Evolutionary conservation across 2,888 invertebrate genomes (phyloP).

Genomic region (Phyllotreta cruciferae): DNA sequence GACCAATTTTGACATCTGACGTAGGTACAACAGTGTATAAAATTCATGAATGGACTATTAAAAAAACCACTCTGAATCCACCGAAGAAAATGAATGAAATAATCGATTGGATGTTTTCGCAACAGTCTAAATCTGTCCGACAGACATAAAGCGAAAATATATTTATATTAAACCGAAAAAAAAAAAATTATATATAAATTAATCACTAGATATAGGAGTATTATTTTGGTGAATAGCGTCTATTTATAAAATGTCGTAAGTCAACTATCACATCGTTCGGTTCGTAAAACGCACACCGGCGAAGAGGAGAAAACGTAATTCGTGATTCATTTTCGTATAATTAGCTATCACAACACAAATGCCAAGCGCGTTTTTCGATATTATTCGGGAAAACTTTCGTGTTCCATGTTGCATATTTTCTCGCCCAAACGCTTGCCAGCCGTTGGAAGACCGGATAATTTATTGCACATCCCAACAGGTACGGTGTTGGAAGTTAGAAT

Average conservation of each 20-base stretch:
- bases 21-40: no score
- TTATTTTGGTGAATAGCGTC: background rate
- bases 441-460: background rate
- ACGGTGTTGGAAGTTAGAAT: background rate
- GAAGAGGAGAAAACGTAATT: constrained; percentile 2
- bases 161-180: no score
- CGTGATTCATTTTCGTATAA: constrained; percentile 6
- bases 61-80: no score
- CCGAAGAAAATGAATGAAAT: no score
- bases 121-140: no score
- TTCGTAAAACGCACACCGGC: no score
- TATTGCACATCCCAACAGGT: background rate
- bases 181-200: no score
- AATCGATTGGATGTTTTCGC: no score
- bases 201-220: background rate
- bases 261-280: background rate
- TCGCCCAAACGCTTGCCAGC: constrained; percentile 2
- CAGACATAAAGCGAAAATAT: no score
- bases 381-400: background rate
- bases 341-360: constrained; percentile 10
- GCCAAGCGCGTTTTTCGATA: background rate
- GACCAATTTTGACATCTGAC: no score
- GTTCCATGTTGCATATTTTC: background rate
- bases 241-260: constrained; percentile 10
- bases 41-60: no score